Base-by-base conservation (phyloP, 2,797 vertebrate species). In the Kryptolebias ocellatus region DNA sequence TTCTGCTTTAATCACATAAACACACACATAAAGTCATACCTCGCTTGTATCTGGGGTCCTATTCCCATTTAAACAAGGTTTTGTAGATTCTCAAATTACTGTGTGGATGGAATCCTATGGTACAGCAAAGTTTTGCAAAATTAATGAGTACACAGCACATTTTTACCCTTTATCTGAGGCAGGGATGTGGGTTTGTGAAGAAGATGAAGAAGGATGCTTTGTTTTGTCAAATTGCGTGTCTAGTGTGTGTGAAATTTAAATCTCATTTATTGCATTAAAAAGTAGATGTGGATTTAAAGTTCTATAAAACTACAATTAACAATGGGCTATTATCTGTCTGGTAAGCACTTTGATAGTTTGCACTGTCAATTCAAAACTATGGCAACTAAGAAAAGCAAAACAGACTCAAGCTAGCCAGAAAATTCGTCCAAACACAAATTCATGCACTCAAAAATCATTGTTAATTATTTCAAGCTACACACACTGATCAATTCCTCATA, bases 391-490 rank as follows among this genome's bases (percentile, higher is more conserved):
- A 58, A 72, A 60, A 72, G 47, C 74, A 74, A 84, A 83, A 88
- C 53, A 83, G 56, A 86, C 78, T 64, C 53, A 70, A 75, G 60
- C 56, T 58, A 39, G 58, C 42, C 34, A 72, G 64, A 79, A 8
- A 56, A 37, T 27, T 14, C 34, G 46, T 73, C 78, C 58, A 75
- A 72, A 77, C 70, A 76, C 69, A 77, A 72, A 67, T 29, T 10
- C 61, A 76, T 31, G 45, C 29, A 29, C 1, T 4, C 53, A 92
- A 96, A 96, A 97, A 96, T 96, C 93, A 92, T 96, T 98, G 93
- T 89, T 96, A 98, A 98, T 97, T 96, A 95, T 95, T 96, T 97
- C 94, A 96, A 93, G 94, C 93, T 91, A 95, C 93, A 94, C 94
- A 90, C 90, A 94, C 45, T 50, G 95, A 98, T 98, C 96, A 97